Evolutionary conservation across 2,113 vertebrate genomes (phyloP), one percentile per base, ranked within the genome.

Genomic region (Oreotrochilus melanogaster): DNA sequence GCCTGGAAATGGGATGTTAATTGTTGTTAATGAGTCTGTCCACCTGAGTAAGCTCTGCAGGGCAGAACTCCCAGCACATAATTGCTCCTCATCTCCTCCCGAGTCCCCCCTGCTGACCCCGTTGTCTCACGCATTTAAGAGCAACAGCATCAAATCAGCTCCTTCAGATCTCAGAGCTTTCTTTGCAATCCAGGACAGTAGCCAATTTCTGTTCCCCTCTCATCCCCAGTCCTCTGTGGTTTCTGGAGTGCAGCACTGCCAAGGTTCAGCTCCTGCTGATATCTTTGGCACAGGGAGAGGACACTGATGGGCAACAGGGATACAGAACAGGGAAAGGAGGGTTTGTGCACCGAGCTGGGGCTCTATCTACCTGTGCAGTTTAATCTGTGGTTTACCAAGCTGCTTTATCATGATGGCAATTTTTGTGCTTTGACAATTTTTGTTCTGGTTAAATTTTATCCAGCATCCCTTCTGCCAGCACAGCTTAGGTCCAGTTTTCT

Each of bases 1-100:
- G 64, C 83, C 85, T 94, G 84, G 89, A 97, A 95, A 95, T 89
- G 56, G n/a, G 93, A 96, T 78, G 69, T 95, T 97, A 95, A 95
- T 95, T 95, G 66, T 71, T 87, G 76, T 42, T 94, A 93, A 96
- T 88, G 88, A 88, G 70, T 37, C 64, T 56, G 67, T 88, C 82
- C 88, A 93, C 89, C 91, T 91, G 78, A 85, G 79, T 78, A 91
- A 92, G 88, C 71, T 75, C 86, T 84, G 57, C 85, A 67, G 93
- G 51, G 61, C 51, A 95, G 60, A 83, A 64, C 71, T 85, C 56
- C 5, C 78, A 37, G 70, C 82, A 64, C 11, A 12, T 71, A 90
- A 70, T 82, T 84, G 67, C 78, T 80, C 51, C 31, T 9, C 1
- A 0, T 13, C 35, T 39, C 47, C 66, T 67, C 47, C 16, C 4